A percentile compares a stretch with the other conserved stretches of the same genome.
phyloP scores from a whole-genome alignment of 2,797 vertebrate genomes.

The Etheostoma perlongum region DNA sequence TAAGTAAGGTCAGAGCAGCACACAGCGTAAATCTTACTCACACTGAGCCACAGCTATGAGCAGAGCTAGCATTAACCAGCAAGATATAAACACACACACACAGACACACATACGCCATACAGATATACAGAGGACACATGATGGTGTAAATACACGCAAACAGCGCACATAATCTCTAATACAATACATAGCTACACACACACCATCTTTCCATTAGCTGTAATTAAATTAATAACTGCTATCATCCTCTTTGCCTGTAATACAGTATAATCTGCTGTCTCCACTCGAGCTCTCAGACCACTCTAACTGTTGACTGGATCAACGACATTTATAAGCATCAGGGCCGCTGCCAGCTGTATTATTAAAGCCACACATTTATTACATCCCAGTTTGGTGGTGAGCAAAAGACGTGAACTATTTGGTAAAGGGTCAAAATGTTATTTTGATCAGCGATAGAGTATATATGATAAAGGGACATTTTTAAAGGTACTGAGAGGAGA shows the following conservation, averaged over 20 bases:
- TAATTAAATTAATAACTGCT: conserved; percentile 70
- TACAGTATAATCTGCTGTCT: conserved; percentile 61
- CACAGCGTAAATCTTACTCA: conserved; percentile 68
- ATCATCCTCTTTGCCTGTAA: conserved; percentile 68
- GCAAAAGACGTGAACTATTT: conserved; percentile 24
- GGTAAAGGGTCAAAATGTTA: background rate
- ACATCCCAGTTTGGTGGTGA: conserved; percentile 29
- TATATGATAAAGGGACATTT: conserved; percentile 5
- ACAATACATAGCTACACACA: conserved; percentile 34
- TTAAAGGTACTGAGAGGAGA: background rate
- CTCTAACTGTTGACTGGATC: conserved; percentile 61
- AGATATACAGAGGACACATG: conserved; percentile 22
- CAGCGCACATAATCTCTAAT: conserved; percentile 25
- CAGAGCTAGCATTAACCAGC: conserved; percentile 68
- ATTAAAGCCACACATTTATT: conserved; percentile 51
- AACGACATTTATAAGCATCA: conserved; percentile 50
- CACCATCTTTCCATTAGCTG: conserved; percentile 57
- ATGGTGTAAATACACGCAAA: conserved; percentile 12
- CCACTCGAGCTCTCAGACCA: conserved; percentile 53
- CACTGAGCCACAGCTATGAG: conserved; percentile 60
- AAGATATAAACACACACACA: conserved; percentile 35
- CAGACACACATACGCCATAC: conserved; percentile 8
- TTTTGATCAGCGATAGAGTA: background rate
- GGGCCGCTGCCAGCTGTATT: conserved; percentile 52
- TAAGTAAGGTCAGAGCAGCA: conserved; percentile 67